Percentiles rank a stretch among this genome's conserved stretches.
phyloP scores from a whole-genome alignment of 2,888 invertebrate genomes.

The Epinotia demarniana region DNA sequence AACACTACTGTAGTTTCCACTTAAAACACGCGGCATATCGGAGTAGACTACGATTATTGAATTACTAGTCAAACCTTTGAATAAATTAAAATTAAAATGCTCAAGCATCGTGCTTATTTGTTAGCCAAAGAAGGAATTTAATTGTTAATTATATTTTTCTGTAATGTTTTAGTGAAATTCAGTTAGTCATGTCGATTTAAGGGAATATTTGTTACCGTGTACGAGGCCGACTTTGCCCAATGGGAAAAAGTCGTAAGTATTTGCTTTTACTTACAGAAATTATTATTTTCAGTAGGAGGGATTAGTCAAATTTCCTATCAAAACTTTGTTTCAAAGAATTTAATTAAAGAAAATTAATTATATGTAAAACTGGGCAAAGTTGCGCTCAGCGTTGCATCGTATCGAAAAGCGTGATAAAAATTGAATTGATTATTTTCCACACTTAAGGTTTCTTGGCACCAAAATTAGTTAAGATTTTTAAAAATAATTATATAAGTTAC shows the following conservation, averaged over 20 bases:
- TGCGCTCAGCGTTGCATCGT: not conserved
- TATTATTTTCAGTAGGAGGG: not conserved
- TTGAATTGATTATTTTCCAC: not conserved
- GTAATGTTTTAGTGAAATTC: not conserved
- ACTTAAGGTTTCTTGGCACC: not conserved
- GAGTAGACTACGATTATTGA: constrained; percentile 27
- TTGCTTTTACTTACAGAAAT: not conserved
- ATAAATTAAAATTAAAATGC: constrained; percentile 44
- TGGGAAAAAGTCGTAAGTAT: not conserved
- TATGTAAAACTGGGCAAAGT: not conserved
- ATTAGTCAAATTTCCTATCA: not conserved
- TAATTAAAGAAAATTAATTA: no score
- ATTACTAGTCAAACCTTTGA: constrained; percentile 52
- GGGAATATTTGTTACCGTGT: not conserved
- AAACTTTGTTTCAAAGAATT: not conserved
- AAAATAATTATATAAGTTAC: constrained; percentile 9
- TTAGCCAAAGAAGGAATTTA: constrained; percentile 39
- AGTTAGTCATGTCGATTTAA: constrained; percentile 3
- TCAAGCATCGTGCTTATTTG: constrained; percentile 53
- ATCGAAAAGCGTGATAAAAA: not conserved
- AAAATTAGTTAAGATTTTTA: not conserved
- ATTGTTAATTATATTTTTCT: constrained; percentile 16
- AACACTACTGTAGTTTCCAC: constrained; percentile 10
- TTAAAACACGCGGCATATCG: constrained; percentile 38
- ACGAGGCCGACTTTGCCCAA: not conserved